Evolutionary conservation across 2,797 vertebrate species (phyloP), one percentile per base, ranked within the genome.

Genomic region (Atherinosoma microstoma): DNA sequence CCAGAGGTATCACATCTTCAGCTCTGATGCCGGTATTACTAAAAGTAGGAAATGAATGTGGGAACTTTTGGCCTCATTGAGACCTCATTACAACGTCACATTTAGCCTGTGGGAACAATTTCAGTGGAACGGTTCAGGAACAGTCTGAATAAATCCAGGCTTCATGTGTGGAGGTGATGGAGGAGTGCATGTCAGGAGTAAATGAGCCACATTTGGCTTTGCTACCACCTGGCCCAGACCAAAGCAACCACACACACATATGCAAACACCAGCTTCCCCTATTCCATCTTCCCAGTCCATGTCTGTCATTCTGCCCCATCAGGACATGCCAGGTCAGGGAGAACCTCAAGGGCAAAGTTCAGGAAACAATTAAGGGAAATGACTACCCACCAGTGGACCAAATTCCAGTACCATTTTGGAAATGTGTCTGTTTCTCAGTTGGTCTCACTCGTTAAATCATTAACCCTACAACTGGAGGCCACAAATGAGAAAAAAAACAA

Each of bases 301-400:
- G 72, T 74, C 74, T 82, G 79, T 88, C 88, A 70, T 12, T 78
- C 75, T 56, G 74, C 73, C 58, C 82, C 86, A 83, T 87, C 90
- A 89, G 91, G 91, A 92, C 85, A 83, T 49, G 71, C 73, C 60
- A 69, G 92, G 89, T 91, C 86, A 86, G 79, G 76, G 76, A 66
- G 85, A 91, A 87, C 83, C 91, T 88, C 80, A 79, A 76, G 91
- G 88, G 87, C 86, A 92, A 90, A 93, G 94, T 89, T 93, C 91
- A 94, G 94, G 93, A 95, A 94, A 89, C 92, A 94, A 94, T 94
- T 95, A 94, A 76, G 73, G 80, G 54, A 89, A 91, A 89, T 91
- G 91, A 93, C 75, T 84, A 84, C 74, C 69, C 79, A 70, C 79
- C 58, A 66, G 83, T 54, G 64, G 69, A 67, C 45, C 0, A 27